Base-by-base conservation (phyloP, 1,140 invertebrate species). In the Platyscapa corneri region DNA sequence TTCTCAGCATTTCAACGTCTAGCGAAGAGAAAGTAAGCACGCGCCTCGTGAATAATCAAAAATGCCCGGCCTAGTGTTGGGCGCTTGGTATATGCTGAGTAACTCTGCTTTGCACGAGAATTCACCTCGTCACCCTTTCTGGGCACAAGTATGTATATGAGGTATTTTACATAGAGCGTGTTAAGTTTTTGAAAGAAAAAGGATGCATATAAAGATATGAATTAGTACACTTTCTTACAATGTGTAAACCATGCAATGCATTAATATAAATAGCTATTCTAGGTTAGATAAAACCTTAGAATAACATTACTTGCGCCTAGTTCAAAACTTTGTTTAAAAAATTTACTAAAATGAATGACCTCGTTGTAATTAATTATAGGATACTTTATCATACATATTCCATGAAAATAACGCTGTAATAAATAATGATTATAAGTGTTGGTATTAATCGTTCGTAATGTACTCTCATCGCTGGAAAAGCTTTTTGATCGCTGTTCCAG, bases 21-120 rank as follows among this genome's bases (percentile, higher is more conserved):
- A 78, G 53, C 8, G n/a, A 53, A 16, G 46, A 56, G 32, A 56
- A 18, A 77, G n/a, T n/a, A 32, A 77, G 53, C 16, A 16, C 16
- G 46, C 18, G 65, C 23, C 39, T 72, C 42, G 65, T 82, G 65
- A 82, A 82, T 82, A 82, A 82, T 72, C 80, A 72, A 82, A 82
- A 82, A 83, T 32, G 34, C 23, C 30, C 32, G 30, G 16, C 18
- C 1, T 10, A 5, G 42, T 23, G n/a, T 20, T 56, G 49, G 39
- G 10, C 27, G n/a, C 74, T 2, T 46, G 18, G n/a, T 75, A 56
- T 23, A 56, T 77, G 49, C 30, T 16, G n/a, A 75, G n/a, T 23
- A 49, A 42, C 42, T 12, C 18, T 16, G 18, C 16, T 56, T 46
- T 75, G 37, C 27, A 46, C 39, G 72, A n/a, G 23, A 46, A 27